phyloP scores from a whole-genome alignment of 2,888 invertebrate genomes.

The Dolichomitus sp. region DNA sequence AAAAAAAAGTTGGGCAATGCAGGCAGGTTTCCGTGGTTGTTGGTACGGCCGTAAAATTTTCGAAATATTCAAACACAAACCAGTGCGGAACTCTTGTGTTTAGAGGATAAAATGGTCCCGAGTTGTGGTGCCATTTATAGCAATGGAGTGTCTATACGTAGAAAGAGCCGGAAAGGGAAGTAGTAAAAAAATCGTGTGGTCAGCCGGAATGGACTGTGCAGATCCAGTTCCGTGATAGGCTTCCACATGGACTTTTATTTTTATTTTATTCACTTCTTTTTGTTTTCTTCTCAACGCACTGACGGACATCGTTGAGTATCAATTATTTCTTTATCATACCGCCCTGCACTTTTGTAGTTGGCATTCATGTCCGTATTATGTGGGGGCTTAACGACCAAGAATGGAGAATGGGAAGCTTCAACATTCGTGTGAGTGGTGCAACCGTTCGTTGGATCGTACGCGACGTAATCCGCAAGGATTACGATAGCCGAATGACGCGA shows the following conservation, averaged over 20 bases:
- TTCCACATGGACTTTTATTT: conserved; percentile 23
- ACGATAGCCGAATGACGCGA: conserved; percentile 31
- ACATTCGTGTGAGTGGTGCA: not conserved
- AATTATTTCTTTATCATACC: conserved; percentile 7
- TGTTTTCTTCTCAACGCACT: not conserved
- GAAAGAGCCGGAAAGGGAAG: conserved; percentile 45
- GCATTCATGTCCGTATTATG: not conserved
- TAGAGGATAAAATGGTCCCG: conserved; percentile 9
- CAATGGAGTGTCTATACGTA: not conserved
- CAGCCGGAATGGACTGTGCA: conserved; percentile 39
- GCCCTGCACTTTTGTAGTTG: not conserved
- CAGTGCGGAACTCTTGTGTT: not conserved
- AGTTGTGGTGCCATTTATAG: conserved; percentile 8
- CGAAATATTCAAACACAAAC: conserved; percentile 32
- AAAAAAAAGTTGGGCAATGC: conserved; percentile 6
- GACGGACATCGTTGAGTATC: not conserved
- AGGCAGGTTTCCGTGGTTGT: conserved; percentile 18
- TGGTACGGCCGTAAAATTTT: conserved; percentile 12
- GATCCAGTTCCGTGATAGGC: not conserved
- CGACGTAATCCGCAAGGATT: conserved; percentile 52
- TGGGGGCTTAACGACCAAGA: not conserved
- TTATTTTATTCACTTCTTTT: not conserved
- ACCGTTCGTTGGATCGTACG: not conserved
- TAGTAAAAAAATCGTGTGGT: conserved; percentile 52
- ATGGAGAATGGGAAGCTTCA: not conserved